Evolutionary conservation across 2,113 vertebrate species (phyloP), one percentile per base, ranked within the genome.

Genomic region (Aphelocoma coerulescens): DNA sequence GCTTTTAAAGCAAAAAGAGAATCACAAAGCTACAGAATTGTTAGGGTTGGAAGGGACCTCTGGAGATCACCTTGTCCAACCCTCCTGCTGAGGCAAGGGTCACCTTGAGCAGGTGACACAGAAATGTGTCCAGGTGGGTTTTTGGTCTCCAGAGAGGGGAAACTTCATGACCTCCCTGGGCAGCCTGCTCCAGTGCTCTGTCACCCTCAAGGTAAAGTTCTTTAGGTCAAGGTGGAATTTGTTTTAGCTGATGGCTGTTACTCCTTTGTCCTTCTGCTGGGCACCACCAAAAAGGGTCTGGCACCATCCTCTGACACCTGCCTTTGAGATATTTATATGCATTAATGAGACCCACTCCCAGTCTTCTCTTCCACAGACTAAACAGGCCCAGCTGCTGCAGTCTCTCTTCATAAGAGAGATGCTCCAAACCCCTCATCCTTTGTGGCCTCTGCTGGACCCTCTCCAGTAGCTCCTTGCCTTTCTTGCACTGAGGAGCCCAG

Each of bases 221-320:
- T 23, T 74, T 16, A 33, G 4, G 15, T 11, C 57, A 26, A 62
- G 10, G 26, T 32, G 35, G 30, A 83, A 76, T 6, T 62, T 55
- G 39, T 41, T 81, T 52, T 16, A 55, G 6, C 3, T 49, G 27
- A 49, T 16, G 26, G 21, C 21, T 8, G 7, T 48, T 26, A 15
- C 12, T 62, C 8, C 26, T 55, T 55, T 1, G 0, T 62, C 14
- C 26, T 37, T 6, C 41, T 3, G 3, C n/a, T 33, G 15, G 22
- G 49, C 55, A 49, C 12, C 32, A 32, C 18, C 4, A 11, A 30
- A 63, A 13, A 65, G 35, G 33, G 32, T 79, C 43, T 58, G 59
- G 15, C 18, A 44, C 16, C 44, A 37, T 28, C 13, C 33, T 24
- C 46, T 54, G 71, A 57, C 30, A 58, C 16, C 13, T 0, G 2